Conservation (phyloP, 2,113 vertebrate species). For the Helogale parvula region DNA sequence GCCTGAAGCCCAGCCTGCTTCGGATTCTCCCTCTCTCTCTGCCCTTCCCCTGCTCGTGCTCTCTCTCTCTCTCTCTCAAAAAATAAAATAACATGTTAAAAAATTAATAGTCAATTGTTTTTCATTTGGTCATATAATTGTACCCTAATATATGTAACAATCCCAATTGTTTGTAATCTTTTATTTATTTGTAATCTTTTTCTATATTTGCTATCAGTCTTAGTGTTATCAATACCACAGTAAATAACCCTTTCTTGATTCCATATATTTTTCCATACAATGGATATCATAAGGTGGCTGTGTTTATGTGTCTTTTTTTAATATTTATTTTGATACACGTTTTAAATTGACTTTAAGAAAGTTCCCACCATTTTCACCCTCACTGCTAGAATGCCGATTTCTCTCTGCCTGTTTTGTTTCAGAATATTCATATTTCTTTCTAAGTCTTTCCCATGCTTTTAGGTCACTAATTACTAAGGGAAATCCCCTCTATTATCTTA, state of each 20-base stretch:
- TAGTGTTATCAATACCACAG: background rate
- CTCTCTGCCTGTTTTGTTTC: background rate
- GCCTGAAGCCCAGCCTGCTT: too few relatives aligned
- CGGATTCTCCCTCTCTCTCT: too few relatives aligned
- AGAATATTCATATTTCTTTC: background rate
- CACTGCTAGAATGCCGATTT: background rate
- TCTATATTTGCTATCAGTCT: background rate
- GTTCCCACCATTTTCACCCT: background rate
- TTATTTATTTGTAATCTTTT: background rate
- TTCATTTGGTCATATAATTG: background rate
- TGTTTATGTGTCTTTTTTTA: background rate
- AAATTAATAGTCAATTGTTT: background rate
- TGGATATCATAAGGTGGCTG: background rate
- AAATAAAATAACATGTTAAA: too few relatives aligned
- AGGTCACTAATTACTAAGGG: background rate
- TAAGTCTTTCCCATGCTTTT: background rate
- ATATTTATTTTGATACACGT: background rate
- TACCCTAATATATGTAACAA: background rate
- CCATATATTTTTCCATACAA: background rate
- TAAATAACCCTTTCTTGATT: background rate
- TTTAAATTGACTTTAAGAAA: background rate
- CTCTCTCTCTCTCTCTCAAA: too few relatives aligned
- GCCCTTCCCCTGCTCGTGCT: too few relatives aligned
- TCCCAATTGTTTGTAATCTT: background rate
- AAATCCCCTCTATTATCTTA: background rate